A percentile compares a stretch with the other conserved stretches of the same genome.
phyloP scores from a whole-genome alignment of 2,888 invertebrate species.

The Capitulum mitella region DNA sequence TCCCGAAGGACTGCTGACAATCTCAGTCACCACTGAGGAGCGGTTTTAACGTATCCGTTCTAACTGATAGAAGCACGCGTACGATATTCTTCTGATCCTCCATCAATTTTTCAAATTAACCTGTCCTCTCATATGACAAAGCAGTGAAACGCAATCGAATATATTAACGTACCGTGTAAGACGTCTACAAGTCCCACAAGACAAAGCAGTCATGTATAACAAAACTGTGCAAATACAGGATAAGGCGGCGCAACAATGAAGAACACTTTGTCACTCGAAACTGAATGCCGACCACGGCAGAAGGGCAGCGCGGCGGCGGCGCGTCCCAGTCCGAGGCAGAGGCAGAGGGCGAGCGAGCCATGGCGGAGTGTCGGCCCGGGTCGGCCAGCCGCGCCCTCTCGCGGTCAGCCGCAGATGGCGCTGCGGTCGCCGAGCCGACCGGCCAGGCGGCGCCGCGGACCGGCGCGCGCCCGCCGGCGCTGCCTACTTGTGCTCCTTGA shows the following conservation, averaged over 20 bases:
- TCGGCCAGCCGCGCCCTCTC: not conserved
- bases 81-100: too few relatives aligned
- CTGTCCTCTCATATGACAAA: too few relatives aligned
- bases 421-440: not conserved
- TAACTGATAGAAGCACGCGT: too few relatives aligned
- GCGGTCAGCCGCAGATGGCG: not conserved
- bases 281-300: not conserved
- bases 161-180: not conserved
- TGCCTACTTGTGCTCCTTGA: conserved; percentile 28
- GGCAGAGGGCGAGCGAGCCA: not conserved
- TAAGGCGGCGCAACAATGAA: conserved; percentile 20
- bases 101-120: too few relatives aligned
- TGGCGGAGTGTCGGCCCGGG: not conserved
- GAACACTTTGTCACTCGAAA: not conserved
- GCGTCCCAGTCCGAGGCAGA: not conserved
- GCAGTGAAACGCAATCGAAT: not conserved
- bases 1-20: too few relatives aligned
- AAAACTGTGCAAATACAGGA: conserved; percentile 7
- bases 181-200: not conserved
- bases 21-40: too few relatives aligned
- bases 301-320: too few relatives aligned
- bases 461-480: not conserved
- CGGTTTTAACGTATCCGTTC: too few relatives aligned
- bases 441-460: not conserved
- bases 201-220: not conserved